Base-by-base conservation (phyloP, 30 jellyfish, hydroid and myxozoan genomes). In the Hydractinia symbiolongicarpus region DNA sequence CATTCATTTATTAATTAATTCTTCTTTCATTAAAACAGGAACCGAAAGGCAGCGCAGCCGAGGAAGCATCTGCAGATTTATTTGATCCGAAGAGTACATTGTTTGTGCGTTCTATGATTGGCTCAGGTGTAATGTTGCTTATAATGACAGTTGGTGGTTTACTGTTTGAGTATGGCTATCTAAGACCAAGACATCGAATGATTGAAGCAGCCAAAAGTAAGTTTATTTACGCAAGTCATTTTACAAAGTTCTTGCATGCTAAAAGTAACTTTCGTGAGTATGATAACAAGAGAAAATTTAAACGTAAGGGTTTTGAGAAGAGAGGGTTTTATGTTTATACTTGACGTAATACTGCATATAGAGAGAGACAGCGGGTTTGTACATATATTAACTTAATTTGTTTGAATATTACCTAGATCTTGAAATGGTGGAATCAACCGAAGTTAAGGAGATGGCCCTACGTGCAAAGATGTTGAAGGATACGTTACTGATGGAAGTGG, bases 191-290 rank as follows among this genome's bases (percentile, higher is more conserved):
- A 78, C 82, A 91, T 75, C 85, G 95, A 82, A 91, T 91, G 98
- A 85, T 91, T 55, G 84, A 87, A 54, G 98, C 98, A 53, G 98
- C 98, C 0, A 86, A 90, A 80, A 86, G 98, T 91, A 77, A 86
- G 96, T 8, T 17, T 60, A 60, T 60, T 60, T 16, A 60, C 2
- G 2, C 2, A 14, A 0, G 70, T 60, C 2, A 0, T 60, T 60
- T 60, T 60, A 60, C 2, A 60, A 13, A 16, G 17, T 13, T 30
- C 44, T 30, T 30, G 2, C 44, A 30, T 30, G 44, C 2, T 30
- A 30, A 30, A 30, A 30, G 1, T 30, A 30, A 30, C 44, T 30
- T 30, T 30, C 1, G 44, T 30, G 2, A 2, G 44, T 30, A 30
- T 30, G 44, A 30, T 17, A 58, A 58, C 69, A 58, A 58, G 19